A percentile compares a stretch with the other conserved stretches of the same genome.
These are phyloP conservation scores for Sus cebifrons DNA, from an alignment of 2,797 vertebrate species.

Conservation along the genomic window DNA sequence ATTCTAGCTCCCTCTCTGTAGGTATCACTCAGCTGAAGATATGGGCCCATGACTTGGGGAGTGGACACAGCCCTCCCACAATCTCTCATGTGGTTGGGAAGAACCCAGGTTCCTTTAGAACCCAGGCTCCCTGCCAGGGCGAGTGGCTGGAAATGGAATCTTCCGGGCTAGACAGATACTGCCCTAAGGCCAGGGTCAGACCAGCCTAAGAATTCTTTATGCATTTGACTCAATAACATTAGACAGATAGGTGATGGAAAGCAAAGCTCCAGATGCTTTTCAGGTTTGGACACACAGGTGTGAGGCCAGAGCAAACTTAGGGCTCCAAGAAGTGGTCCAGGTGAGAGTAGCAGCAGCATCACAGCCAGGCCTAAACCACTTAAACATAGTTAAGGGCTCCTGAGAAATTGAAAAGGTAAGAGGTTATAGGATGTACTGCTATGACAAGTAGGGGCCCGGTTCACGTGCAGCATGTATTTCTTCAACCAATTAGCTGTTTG, in stretches of 20 bases:
- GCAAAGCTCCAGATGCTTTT: constrained; percentile 9
- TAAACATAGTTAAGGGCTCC: background rate
- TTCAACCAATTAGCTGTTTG: background rate
- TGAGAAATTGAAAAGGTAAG: background rate
- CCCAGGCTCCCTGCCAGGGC: background rate
- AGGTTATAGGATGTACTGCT: background rate
- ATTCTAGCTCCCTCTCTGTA: background rate
- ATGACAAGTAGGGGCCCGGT: background rate
- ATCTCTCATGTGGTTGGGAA: background rate
- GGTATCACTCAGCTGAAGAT: background rate
- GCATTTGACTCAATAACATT: background rate
- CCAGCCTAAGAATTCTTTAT: background rate
- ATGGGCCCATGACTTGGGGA: background rate
- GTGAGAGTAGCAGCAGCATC: background rate
- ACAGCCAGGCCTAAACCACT: background rate
- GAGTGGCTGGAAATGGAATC: background rate
- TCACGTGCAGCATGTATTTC: background rate
- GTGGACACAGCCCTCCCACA: background rate
- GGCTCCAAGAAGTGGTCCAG: background rate
- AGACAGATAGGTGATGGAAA: constrained; percentile 18
- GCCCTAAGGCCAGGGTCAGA: background rate
- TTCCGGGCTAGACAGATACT: background rate
- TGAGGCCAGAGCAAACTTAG: background rate
- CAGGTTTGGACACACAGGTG: constrained; percentile 1
- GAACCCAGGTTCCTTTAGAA: constrained; percentile 17